Evolutionary conservation across 2,888 invertebrate species (phyloP).

Genomic region (Scaptomyza tumidula): DNA sequence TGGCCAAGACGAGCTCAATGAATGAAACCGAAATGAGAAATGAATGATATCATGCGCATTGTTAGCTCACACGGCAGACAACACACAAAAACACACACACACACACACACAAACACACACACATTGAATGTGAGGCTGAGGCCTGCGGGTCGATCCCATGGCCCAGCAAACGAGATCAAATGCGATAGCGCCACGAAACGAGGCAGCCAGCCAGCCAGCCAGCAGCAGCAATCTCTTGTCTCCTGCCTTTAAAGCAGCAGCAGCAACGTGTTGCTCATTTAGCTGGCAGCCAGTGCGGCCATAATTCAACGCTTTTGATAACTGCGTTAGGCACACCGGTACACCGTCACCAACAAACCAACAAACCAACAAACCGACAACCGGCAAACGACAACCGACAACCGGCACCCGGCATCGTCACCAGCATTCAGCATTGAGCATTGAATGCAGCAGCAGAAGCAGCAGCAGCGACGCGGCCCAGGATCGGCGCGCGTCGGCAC

Average conservation of each 20-base stretch:
- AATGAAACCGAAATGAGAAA: conserved; percentile 74
- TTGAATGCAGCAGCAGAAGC: conserved; percentile 5
- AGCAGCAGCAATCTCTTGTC: conserved; percentile 25
- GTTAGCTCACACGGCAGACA: conserved; percentile 61
- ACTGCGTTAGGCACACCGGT: conserved; percentile 67
- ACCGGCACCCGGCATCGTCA: conserved; percentile 30
- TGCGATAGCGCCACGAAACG: conserved; percentile 82
- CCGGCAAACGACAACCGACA: background rate
- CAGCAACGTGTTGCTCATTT: conserved; percentile 72
- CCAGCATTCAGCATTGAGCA: conserved; percentile 16
- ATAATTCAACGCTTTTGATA: conserved; percentile 82
- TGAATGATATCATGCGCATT: conserved; percentile 79
- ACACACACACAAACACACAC: conserved; percentile 15
- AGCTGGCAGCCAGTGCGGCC: conserved; percentile 73
- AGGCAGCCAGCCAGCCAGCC: conserved; percentile 45
- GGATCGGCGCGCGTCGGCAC: conserved; percentile 76
- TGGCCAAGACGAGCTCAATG: conserved; percentile 69
- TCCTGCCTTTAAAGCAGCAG: conserved; percentile 19
- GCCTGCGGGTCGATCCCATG: conserved; percentile 73
- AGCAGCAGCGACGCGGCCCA: conserved; percentile 32
- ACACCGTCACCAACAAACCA: conserved; percentile 6
- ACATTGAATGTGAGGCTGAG: conserved; percentile 8
- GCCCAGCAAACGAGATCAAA: conserved; percentile 81
- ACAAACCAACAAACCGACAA: background rate
- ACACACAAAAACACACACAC: conserved; percentile 14